Percentiles rank a stretch among this genome's conserved stretches.
These are phyloP conservation scores for Agrochola lychnidis DNA, from an alignment of 2,888 invertebrate species.

Conservation along the genomic window DNA sequence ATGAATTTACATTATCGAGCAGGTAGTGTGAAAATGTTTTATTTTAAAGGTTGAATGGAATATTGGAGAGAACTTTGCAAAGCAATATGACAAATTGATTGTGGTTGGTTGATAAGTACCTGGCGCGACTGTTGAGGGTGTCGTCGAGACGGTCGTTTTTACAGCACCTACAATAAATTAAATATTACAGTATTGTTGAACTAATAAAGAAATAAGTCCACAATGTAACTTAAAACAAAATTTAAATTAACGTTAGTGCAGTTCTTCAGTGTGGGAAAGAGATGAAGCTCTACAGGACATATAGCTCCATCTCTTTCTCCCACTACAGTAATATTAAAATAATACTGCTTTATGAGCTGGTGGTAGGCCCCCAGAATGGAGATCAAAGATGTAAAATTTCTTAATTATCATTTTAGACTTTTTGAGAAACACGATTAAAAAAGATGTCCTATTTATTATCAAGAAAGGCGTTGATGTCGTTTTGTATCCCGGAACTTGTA, in stretches of 20 bases:
- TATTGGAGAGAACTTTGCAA: background rate
- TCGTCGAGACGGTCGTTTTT: conserved; percentile 4
- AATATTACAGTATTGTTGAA: background rate
- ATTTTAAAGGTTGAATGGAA: background rate
- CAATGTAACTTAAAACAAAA: background rate
- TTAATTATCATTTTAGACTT: background rate
- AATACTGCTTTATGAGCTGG: too few species aligned
- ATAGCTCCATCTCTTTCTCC: too few species aligned
- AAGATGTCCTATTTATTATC: background rate
- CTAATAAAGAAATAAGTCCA: background rate
- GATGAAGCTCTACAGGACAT: too few species aligned
- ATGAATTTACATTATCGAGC: background rate
- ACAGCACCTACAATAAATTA: conserved; percentile 13
- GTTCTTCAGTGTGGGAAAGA: too few species aligned
- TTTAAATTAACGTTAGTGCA: background rate
- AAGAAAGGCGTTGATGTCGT: too few species aligned
- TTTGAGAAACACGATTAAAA: background rate
- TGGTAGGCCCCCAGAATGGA: too few species aligned
- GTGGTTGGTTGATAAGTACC: conserved; percentile 5
- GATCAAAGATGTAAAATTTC: background rate
- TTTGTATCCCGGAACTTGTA: background rate
- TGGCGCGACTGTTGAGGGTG: conserved; percentile 39
- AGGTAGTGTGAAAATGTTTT: background rate
- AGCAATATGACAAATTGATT: background rate
- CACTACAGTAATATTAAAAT: too few species aligned